Evolutionary conservation across 1,140 invertebrate species (phyloP), one percentile per base, ranked within the genome.

Genomic region (Rhagoletis pomonella): DNA sequence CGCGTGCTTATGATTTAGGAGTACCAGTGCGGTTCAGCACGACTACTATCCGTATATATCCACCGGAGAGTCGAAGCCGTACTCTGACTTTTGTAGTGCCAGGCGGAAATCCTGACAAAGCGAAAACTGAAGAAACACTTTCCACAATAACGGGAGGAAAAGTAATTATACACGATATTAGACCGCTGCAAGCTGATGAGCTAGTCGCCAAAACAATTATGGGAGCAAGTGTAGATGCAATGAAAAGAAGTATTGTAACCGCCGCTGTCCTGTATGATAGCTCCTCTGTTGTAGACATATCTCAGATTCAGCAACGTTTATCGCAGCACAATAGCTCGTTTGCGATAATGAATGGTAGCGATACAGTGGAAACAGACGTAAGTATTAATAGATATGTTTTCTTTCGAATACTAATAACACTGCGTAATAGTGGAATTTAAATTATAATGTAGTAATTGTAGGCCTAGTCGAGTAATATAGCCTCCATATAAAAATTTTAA

Each of bases 41-140:
- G 9, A 95, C 95, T 12, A 94, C 94, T 87, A 95, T 96, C 87
- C 94, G 96, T 90, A 93, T 96, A 90, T 95, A 96, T 94, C 95
- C 96, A 86, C 94, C 96, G 86, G 95, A 95, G 89, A 94, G 94
- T 90, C 94, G 95, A 89, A 95, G 96, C 69, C 94, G 96, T 84
- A 96, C 95, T 44, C 96, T 97, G 91, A 95, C 95, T 12, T 97
- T 97, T 92, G 95, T 97, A 85, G 95, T 97, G 64, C 96, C 96
- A 4, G 96, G 96, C 50, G 94, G 94, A 69, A 95, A 96, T 93
- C 95, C 95, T 9, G 95, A 97, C 91, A 95, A 96, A 89, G 93
- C 93, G 87, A 95, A 96, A 89, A 95, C 96, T 47, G 95, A 97
- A 91, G 95, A 96, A 90, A 95, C 96, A 42, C 94, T 98, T 19